Evolutionary conservation across 23 tunicate genomes (phyloP).

Genomic region (Clavelina lepadiformis): DNA sequence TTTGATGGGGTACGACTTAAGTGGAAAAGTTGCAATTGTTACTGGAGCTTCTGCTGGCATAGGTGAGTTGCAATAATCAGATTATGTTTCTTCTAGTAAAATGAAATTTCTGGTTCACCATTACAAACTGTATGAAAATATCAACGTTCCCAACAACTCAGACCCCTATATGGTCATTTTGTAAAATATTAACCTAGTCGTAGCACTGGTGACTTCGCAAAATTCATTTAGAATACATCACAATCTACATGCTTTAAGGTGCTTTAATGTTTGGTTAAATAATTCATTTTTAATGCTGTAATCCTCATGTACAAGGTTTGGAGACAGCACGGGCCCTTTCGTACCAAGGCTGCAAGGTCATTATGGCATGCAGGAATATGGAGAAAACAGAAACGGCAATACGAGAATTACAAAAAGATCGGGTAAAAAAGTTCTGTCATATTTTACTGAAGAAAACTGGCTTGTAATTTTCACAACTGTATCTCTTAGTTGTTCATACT

Average conservation of each 20-base stretch:
- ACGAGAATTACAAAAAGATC: conserved; percentile 18
- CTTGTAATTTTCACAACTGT: neutral
- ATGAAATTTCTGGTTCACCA: no score
- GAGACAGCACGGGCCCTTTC: conserved; percentile 81
- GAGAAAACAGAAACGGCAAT: conserved; percentile 44
- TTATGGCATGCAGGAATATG: conserved; percentile 70
- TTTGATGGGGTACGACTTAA: conserved; percentile 57
- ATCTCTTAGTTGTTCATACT: neutral
- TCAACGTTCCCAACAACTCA: no score
- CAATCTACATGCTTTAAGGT: no score
- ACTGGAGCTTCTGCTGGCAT: conserved; percentile 84
- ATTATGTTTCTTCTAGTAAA: no score
- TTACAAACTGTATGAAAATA: no score
- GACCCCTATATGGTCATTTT: no score
- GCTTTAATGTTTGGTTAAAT: neutral
- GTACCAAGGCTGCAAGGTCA: conserved; percentile 71
- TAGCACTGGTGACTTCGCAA: no score
- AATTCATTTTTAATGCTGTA: neutral
- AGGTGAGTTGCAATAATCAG: no score
- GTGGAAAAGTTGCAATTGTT: conserved; percentile 64
- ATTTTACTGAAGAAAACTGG: neutral
- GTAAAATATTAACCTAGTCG: no score
- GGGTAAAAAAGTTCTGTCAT: conserved; percentile 18
- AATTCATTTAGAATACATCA: no score
- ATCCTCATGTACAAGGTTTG: conserved; percentile 27